Evolutionary conservation across 2,113 vertebrate species (phyloP), one percentile per base, ranked within the genome.

Genomic region (Syrrhaptes paradoxus): DNA sequence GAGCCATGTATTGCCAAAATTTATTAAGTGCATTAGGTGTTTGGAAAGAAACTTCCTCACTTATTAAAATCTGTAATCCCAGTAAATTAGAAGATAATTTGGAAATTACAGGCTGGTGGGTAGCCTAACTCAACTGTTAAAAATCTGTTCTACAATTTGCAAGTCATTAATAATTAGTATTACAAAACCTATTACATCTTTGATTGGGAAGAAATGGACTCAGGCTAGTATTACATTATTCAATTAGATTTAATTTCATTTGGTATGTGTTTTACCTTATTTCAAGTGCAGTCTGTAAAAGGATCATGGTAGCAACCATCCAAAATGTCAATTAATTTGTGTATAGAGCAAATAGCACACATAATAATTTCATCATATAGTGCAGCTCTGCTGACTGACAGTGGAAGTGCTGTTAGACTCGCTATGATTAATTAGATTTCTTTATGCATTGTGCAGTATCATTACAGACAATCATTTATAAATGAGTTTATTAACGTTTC

Each of bases 271-370:
- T 96, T 97, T 87, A 95, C 73, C 96, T 71, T 87, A 83, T 96
- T 93, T 96, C 75, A 49, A 95, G 52, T 94, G 88, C 67, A 90
- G 83, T 82, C 82, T 90, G 52, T 95, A 92, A 96, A 97, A 93
- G 45, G 91, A 88, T 97, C 90, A 72, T 86, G 79, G 83, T 68
- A 92, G 41, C 57, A 91, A 78, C 88, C 74, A 92, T 87, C 93
- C 95, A 89, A 96, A 96, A 97, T 96, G 87, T 95, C 95, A 96
- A 58, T 84, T 95, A 96, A 96, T 96, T 87, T 97, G 94, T 97
- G 90, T 95, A 84, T 67, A 95, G 82, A 90, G 87, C 75, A 90
- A 94, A 97, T 89, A 95, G 93, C 94, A 93, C 81, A 75, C 77
- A 72, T 54, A 81, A 87, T 93, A 76, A 95, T 95, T 95, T 90